phyloP scores from a whole-genome alignment of 1,140 invertebrate species.

The Acromyrmex heyeri region DNA sequence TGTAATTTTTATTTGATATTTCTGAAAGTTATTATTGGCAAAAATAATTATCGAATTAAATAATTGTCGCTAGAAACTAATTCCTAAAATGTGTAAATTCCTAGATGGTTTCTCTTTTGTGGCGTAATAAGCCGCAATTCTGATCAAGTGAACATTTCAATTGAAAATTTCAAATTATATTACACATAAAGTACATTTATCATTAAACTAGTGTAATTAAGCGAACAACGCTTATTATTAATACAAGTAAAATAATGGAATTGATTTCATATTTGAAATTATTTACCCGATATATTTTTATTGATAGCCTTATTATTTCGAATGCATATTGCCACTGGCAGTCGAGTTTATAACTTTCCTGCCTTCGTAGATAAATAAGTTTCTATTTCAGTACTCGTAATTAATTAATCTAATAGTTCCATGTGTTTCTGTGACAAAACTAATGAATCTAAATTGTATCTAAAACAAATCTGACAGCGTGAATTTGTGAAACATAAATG shows the following conservation, averaged over 20 bases:
- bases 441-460: background rate
- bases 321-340: background rate
- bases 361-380: conserved; percentile 2
- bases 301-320: conserved; percentile 11
- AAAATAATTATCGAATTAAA: background rate
- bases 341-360: conserved; percentile 11
- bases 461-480: background rate
- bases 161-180: conserved; percentile 24
- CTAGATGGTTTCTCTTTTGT: conserved; percentile 2
- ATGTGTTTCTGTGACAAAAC: background rate
- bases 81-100: background rate
- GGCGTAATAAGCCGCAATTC: background rate
- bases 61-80: background rate
- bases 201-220: conserved; percentile 53
- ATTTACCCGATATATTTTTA: conserved; percentile 38
- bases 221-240: conserved; percentile 1
- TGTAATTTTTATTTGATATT: conserved; percentile 12
- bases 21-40: background rate
- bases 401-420: conserved; percentile 14
- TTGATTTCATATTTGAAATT: conserved; percentile 45
- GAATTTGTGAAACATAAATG: background rate
- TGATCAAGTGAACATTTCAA: background rate
- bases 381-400: conserved; percentile 9
- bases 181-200: background rate
- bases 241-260: conserved; percentile 42